Evolutionary conservation across 2,113 vertebrate genomes (phyloP).

Genomic region (Prietella phreatophila): DNA sequence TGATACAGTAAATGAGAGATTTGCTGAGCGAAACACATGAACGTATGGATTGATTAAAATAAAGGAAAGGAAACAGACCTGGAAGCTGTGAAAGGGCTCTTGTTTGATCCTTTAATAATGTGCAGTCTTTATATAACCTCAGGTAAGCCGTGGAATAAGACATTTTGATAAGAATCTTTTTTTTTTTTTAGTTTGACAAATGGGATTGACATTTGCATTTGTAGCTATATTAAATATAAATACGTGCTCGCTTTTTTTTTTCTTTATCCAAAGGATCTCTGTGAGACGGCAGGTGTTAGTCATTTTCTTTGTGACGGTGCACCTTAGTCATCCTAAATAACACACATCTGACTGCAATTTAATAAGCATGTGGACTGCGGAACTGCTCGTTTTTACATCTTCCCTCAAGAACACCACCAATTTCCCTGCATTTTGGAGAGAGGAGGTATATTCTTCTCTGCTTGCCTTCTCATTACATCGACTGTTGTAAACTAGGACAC

Average conservation of each 20-base stretch:
- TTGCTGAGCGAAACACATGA: background rate
- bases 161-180: background rate
- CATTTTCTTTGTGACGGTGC: background rate
- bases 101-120: background rate
- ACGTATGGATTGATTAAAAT: slow-evolving; percentile 16
- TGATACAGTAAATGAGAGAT: slow-evolving; percentile 20
- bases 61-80: background rate
- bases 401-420: background rate
- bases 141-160: background rate
- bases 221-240: slow-evolving; percentile 7
- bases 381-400: background rate
- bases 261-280: background rate
- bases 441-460: background rate
- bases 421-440: background rate
- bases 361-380: background rate
- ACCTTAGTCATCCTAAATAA: slow-evolving; percentile 30
- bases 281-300: background rate
- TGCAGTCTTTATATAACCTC: slow-evolving; percentile 2
- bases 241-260: background rate
- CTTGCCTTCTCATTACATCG: background rate
- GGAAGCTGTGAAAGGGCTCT: background rate
- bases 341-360: slow-evolving; percentile 19
- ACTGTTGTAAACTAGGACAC: background rate
- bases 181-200: slow-evolving; percentile 14
- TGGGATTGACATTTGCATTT: slow-evolving; percentile 6